These are phyloP conservation scores for Montifringilla adamsi DNA, from an alignment of 2,113 vertebrate species.

Conservation along the genomic window DNA sequence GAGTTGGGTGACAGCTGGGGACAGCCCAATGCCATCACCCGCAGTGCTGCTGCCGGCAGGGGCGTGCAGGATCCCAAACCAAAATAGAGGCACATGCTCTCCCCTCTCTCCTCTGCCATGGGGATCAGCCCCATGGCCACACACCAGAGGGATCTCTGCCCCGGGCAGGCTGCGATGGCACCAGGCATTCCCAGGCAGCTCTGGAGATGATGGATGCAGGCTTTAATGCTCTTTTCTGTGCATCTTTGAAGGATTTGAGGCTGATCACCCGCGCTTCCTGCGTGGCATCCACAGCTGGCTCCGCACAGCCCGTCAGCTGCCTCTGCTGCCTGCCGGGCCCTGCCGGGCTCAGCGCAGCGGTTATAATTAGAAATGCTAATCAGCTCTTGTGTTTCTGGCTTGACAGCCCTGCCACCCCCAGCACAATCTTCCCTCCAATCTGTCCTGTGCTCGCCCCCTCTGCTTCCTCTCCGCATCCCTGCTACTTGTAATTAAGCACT, in stretches of 20 bases:
- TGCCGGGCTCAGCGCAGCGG: neutral
- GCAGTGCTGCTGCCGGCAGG: neutral
- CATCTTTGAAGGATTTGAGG: neutral
- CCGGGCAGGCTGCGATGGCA: fast-evolving
- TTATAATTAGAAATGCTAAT: slow-evolving; percentile 69
- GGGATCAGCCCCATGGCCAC: neutral
- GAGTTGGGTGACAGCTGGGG: neutral
- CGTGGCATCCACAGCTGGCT: slow-evolving; percentile 37
- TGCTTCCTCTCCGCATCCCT: neutral
- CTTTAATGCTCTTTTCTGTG: neutral
- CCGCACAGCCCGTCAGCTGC: slow-evolving; percentile 1
- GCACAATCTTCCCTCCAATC: slow-evolving; percentile 32
- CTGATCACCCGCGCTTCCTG: neutral
- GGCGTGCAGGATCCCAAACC: neutral
- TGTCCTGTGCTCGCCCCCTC: neutral
- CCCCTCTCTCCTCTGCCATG: neutral
- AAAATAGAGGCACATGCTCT: fast-evolving
- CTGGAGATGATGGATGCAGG: neutral
- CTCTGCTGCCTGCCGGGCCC: neutral
- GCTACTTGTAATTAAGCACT: neutral
- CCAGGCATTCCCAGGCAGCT: neutral
- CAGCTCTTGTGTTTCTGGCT: slow-evolving; percentile 43
- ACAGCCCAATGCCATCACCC: fast-evolving
- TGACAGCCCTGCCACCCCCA: slow-evolving; percentile 52
- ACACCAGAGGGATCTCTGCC: neutral